These are phyloP conservation scores for Falco columbarius DNA, from an alignment of 2,797 vertebrate species.

Conservation along the genomic window DNA sequence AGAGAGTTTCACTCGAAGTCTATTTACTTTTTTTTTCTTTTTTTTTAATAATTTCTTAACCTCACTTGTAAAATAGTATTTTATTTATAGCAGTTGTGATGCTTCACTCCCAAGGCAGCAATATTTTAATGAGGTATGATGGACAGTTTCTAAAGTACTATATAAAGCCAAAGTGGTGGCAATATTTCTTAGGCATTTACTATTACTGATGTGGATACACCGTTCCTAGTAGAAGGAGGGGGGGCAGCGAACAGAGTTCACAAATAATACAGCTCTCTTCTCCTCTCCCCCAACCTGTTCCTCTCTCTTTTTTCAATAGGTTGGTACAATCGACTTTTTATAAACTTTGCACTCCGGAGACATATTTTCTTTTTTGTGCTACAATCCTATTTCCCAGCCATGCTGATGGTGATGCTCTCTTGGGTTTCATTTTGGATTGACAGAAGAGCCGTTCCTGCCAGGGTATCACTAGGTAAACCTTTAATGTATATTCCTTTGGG, in stretches of 20 bases:
- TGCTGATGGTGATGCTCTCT: slow-evolving; percentile 94
- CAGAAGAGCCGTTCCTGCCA: slow-evolving; percentile 89
- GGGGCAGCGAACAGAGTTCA: background rate
- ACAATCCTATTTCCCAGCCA: slow-evolving; percentile 93
- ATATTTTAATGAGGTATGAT: background rate
- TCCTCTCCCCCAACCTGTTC: background rate
- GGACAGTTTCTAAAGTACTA: background rate
- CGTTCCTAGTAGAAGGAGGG: background rate
- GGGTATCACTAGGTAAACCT: slow-evolving; percentile 88
- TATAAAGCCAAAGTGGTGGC: background rate
- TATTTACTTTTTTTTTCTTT: background rate
- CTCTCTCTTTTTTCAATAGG: slow-evolving; percentile 75
- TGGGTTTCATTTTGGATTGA: slow-evolving; percentile 98
- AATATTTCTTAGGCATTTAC: background rate
- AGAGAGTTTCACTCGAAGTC: background rate
- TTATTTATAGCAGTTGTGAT: background rate
- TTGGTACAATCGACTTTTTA: slow-evolving; percentile 94
- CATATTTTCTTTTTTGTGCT: slow-evolving; percentile 96
- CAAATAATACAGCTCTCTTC: background rate
- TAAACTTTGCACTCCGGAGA: slow-evolving; percentile 91
- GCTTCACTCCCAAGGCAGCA: background rate
- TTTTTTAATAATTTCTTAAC: background rate
- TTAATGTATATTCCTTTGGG: background rate
- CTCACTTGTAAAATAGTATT: background rate
- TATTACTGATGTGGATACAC: background rate